Base-by-base conservation (phyloP, 1,140 invertebrate genomes). In the Chlorops oryzae region DNA sequence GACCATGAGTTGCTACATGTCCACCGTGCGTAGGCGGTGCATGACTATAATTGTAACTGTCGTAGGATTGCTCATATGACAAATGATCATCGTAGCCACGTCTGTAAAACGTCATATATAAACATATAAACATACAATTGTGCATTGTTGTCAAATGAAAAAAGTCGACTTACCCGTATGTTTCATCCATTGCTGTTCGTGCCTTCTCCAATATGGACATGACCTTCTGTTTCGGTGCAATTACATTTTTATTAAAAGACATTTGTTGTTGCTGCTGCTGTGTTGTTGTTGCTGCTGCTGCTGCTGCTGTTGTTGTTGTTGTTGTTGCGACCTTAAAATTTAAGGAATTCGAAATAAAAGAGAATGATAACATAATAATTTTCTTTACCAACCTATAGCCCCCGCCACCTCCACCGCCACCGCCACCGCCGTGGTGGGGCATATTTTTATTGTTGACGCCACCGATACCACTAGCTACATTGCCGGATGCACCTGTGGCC, bases 171-270 rank as follows among this genome's bases (percentile, higher is more conserved):
- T 59, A 85, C 77, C 78, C 80, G 52, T 86, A 85, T 47, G 78
- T 81, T 59, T 85, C 81, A 65, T 89, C 86, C 83, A 90, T 88
- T 12, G 87, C 86, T 23, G 81, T 78, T 47, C 87, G 75, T 1
- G 88, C 87, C 46, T 86, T 79, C 72, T 90, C 88, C 51, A 90
- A 74, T 56, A 90, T 90, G 35, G 85, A 88, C 71, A 88, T 80
- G 2, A 89, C 86, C 72, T 89, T 89, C 40, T 81, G 81, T 72
- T 88, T 87, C n/a, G 80, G 77, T 17, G 81, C 78, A 51, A 81
- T 75, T 2, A 79, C 50, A 72, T 74, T 58, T 67, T 70, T 59
- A 55, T 62, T 71, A 22, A 75, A 70, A n/a, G 74, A 73, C n/a
- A 72, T 52, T 28, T 58, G 58, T 40, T 61, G 62, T 18, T 47